Evolutionary conservation across 2,888 invertebrate species (phyloP), one percentile per base, ranked within the genome.

Genomic region (Eupithecia subfuscata): DNA sequence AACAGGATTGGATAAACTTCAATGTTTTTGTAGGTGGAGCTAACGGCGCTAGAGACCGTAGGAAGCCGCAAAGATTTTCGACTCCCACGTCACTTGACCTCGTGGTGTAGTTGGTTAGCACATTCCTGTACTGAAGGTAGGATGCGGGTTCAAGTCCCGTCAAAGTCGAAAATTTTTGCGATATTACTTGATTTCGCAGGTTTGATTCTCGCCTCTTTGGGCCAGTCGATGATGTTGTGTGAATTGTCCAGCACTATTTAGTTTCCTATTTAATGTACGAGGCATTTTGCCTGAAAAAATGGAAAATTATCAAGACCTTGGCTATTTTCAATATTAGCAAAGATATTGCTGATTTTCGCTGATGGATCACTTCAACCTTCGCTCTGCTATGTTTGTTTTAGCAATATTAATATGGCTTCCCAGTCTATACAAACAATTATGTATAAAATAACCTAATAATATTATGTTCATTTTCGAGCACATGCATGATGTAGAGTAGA

Each of bases 381-480:
- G 68, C 73, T 73, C 69, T 78, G 71, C 76, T 63, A 37, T 81
- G 79, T 78, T 79, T 80, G 71, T 79, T 74, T 71, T 76, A 71
- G 75, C 68, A 71, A 74, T 75, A 78, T 78, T 73, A 72, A 82
- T 76, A 74, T 76, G 74, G 75, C 69, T 71, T 43, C 67, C 34
- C 22, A 4, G 45, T 25, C 11, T 43, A 56, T 75, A 71, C 65
- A 78, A 69, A 78, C 73, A 73, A 78, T 80, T 74, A 67, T 37
- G 8, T 60, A 5, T 11, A 56, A n/a, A 22, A 22, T 40, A 40
- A 40, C 40, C 40, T 40, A 9, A 40, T 40, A 40, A 40, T 40
- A 40, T 12, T 43, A 14, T 12, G 5, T 45, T 1, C 6, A 56
- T 12, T 22, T 56, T 22, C 22, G 22, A 22, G n/a, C 7, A n/a